These are phyloP conservation scores for Silurus asotus DNA, from an alignment of 2,113 vertebrate genomes.

Conservation along the genomic window DNA sequence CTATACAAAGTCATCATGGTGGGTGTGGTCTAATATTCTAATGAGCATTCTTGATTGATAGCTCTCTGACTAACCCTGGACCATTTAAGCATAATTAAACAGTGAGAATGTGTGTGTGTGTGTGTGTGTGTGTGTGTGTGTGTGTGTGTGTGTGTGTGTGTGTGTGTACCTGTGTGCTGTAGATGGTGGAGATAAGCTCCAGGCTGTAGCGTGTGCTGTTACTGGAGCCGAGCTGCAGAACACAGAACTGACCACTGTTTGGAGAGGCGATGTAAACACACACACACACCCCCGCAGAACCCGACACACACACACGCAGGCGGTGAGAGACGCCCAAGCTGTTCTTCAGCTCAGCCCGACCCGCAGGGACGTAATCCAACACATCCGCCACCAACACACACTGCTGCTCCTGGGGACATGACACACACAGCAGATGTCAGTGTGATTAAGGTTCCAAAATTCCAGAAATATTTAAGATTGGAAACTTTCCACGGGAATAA, in stretches of 20 bases:
- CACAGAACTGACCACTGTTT: slow-evolving; percentile 86
- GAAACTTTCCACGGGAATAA: no score
- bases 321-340: slow-evolving; percentile 77
- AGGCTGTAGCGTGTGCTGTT: slow-evolving; percentile 88
- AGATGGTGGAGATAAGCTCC: slow-evolving; percentile 88
- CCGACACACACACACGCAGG: slow-evolving; percentile 80
- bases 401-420: slow-evolving; percentile 78
- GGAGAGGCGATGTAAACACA: slow-evolving; percentile 83
- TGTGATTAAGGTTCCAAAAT: not conserved
- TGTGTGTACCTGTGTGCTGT: slow-evolving; percentile 81
- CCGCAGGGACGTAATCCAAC: slow-evolving; percentile 86
- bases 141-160: slow-evolving; percentile 65
- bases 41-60: not conserved
- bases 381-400: slow-evolving; percentile 90
- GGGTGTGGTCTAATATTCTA: not conserved
- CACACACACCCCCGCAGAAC: slow-evolving; percentile 82
- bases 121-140: slow-evolving; percentile 66
- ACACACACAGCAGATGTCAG: not conserved
- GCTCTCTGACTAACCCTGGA: not conserved
- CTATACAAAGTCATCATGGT: not conserved
- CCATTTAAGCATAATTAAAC: not conserved
- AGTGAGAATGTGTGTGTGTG: no score
- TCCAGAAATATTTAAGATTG: no score
- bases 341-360: slow-evolving; percentile 73
- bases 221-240: slow-evolving; percentile 85